A percentile compares a stretch with the other conserved stretches of the same genome.
These are phyloP conservation scores for Apistogramma diplotaenia DNA, from an alignment of 2,113 vertebrate species.

Conservation along the genomic window DNA sequence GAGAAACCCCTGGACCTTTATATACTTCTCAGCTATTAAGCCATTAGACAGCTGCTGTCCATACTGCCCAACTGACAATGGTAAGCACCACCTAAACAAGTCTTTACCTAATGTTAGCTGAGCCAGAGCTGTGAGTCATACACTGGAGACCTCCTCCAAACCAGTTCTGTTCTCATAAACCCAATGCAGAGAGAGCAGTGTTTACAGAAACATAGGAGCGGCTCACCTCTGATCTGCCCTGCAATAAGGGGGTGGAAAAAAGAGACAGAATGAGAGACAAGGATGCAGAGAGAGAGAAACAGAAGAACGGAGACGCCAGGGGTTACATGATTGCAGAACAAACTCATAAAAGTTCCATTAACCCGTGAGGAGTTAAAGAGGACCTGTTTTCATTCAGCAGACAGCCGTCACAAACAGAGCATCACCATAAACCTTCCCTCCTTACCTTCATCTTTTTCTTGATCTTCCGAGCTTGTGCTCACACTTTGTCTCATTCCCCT, in stretches of 20 bases:
- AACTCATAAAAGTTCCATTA: constrained; percentile 99
- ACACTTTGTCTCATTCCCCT: not conserved
- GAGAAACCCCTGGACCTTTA: not conserved
- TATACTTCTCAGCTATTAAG: not conserved
- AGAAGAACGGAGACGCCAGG: constrained; percentile 77
- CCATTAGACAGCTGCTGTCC: constrained; percentile 19
- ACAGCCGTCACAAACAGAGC: constrained; percentile 98
- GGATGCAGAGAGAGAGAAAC: constrained; percentile 37
- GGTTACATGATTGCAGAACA: constrained; percentile 88
- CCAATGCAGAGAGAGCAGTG: constrained; percentile 27
- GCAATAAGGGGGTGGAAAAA: constrained; percentile 13
- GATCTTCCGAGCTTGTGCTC: constrained; percentile 39
- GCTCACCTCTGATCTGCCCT: constrained; percentile 66
- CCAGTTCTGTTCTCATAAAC: constrained; percentile 63
- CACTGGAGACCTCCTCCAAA: constrained; percentile 30
- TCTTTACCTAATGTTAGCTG: constrained; percentile 65
- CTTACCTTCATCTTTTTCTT: constrained; percentile 43
- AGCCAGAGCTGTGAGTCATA: constrained; percentile 40
- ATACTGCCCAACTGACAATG: constrained; percentile 13
- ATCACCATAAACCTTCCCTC: constrained; percentile 89
- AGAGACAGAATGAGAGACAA: constrained; percentile 24
- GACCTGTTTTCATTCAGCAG: constrained; percentile 97
- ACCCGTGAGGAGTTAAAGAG: constrained; percentile 92
- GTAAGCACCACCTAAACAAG: constrained; percentile 64
- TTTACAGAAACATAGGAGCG: constrained; percentile 65